Percentiles rank a stretch among this genome's conserved stretches.
phyloP scores from a whole-genome alignment of 2,797 vertebrate species.

The Neostethus bicornis region DNA sequence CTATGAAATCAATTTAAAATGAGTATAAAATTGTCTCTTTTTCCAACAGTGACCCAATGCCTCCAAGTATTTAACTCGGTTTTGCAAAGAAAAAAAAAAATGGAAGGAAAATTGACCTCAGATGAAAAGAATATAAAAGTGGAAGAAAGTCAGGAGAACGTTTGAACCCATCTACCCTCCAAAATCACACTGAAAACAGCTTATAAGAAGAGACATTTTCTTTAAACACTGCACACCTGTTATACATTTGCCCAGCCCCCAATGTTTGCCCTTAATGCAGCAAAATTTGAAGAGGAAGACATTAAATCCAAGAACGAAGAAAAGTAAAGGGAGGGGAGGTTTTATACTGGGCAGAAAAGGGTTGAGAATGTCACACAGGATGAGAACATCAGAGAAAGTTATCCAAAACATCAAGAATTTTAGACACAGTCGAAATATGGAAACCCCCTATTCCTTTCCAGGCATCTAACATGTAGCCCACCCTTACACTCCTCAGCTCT shows the following conservation, averaged over 20 bases:
- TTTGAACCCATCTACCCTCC: constrained; percentile 46
- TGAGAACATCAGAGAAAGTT: constrained; percentile 45
- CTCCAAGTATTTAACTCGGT: constrained; percentile 5
- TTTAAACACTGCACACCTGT: constrained; percentile 74
- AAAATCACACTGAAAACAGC: constrained; percentile 60
- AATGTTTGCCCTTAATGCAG: constrained; percentile 44
- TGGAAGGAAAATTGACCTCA: background rate
- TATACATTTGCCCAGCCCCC: constrained; percentile 68
- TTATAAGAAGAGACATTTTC: constrained; percentile 70
- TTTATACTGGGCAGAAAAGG: constrained; percentile 17
- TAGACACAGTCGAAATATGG: constrained; percentile 48
- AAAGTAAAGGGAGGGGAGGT: constrained; percentile 29
- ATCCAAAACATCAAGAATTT: constrained; percentile 55
- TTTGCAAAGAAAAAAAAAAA: background rate
- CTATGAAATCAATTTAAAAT: background rate
- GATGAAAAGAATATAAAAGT: constrained; percentile 17
- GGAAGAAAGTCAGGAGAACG: constrained; percentile 33
- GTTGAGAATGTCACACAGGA: constrained; percentile 33
- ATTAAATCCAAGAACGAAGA: constrained; percentile 53
- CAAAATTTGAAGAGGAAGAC: constrained; percentile 40
- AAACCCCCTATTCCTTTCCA: constrained; percentile 56
- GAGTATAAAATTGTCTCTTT: background rate
- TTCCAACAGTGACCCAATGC: background rate
- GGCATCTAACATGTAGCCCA: constrained; percentile 49
- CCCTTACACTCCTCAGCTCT: constrained; percentile 41